phyloP scores from a whole-genome alignment of 2,113 vertebrate genomes.

The Nibea albiflora region DNA sequence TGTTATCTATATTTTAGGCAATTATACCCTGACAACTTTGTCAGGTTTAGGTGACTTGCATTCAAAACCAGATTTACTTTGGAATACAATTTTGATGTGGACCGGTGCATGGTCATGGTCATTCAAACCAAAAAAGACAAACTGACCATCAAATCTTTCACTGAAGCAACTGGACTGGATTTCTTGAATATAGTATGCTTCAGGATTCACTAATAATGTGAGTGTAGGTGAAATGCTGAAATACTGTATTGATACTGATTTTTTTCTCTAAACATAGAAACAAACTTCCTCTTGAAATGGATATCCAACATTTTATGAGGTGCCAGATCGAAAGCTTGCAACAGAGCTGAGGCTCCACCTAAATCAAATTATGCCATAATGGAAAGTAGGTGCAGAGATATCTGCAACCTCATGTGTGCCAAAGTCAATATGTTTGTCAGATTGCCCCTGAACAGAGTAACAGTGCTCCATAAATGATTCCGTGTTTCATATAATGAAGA shows the following conservation, averaged over 20 bases:
- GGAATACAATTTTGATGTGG: slow-evolving; percentile 30
- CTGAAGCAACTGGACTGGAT: slow-evolving; percentile 9
- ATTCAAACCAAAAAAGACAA: slow-evolving; percentile 39
- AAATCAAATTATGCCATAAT: slow-evolving; percentile 69
- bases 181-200: slow-evolving; percentile 41
- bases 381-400: slow-evolving; percentile 60
- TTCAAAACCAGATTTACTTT: slow-evolving; percentile 25
- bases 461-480: slow-evolving; percentile 75
- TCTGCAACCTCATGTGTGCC: slow-evolving; percentile 67
- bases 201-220: slow-evolving; percentile 31
- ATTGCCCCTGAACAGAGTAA: slow-evolving; percentile 72
- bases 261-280: slow-evolving; percentile 13
- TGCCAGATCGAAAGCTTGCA: slow-evolving; percentile 18
- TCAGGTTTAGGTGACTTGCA: too few relatives aligned
- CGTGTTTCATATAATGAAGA: slow-evolving; percentile 80
- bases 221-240: slow-evolving; percentile 18
- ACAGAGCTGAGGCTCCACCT: slow-evolving; percentile 11
- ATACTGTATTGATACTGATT: slow-evolving; percentile 5
- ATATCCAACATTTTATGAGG: slow-evolving; percentile 24
- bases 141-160: background rate
- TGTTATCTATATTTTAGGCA: too few relatives aligned
- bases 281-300: slow-evolving; percentile 31
- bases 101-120: background rate
- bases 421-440: slow-evolving; percentile 81
- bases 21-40: too few relatives aligned